Evolutionary conservation across 2,113 vertebrate species (phyloP).

Genomic region (Mus pahari): DNA sequence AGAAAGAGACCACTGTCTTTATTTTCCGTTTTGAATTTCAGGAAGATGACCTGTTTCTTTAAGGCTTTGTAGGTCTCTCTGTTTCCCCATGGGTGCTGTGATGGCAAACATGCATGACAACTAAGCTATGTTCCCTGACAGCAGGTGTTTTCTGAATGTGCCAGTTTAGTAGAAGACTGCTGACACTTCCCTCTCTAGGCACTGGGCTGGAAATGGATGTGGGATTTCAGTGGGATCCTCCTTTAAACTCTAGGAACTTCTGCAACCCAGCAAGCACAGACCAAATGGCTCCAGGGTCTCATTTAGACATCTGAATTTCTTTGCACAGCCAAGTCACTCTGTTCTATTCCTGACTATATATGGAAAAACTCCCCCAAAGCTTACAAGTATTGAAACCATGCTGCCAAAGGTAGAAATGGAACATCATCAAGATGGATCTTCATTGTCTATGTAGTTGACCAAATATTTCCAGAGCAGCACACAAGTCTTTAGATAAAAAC

Average conservation of each 20-base stretch:
- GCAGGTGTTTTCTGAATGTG: neutral
- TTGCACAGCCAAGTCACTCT: neutral
- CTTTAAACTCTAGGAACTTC: neutral
- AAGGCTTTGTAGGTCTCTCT: neutral
- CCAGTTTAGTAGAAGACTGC: too few relatives aligned
- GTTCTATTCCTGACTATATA: neutral
- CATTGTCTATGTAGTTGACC: neutral
- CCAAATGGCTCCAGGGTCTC: too few relatives aligned
- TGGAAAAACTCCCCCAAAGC: neutral
- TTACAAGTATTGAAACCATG: fast-evolving
- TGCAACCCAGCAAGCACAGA: neutral
- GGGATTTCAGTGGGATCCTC: neutral
- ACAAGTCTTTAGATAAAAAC: neutral
- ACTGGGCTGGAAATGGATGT: neutral
- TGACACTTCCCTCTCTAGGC: neutral
- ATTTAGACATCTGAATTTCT: neutral
- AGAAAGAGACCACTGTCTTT: neutral
- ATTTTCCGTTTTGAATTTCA: neutral
- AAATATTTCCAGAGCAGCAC: neutral
- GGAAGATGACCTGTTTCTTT: neutral
- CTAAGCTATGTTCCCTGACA: neutral
- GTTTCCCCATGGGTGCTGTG: neutral
- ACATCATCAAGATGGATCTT: neutral
- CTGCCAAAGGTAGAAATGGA: neutral
- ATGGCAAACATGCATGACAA: neutral